Percentiles rank a stretch among this genome's conserved stretches.
These are phyloP conservation scores for Dryoscopus gambensis DNA, from an alignment of 2,113 vertebrate genomes.

Conservation along the genomic window DNA sequence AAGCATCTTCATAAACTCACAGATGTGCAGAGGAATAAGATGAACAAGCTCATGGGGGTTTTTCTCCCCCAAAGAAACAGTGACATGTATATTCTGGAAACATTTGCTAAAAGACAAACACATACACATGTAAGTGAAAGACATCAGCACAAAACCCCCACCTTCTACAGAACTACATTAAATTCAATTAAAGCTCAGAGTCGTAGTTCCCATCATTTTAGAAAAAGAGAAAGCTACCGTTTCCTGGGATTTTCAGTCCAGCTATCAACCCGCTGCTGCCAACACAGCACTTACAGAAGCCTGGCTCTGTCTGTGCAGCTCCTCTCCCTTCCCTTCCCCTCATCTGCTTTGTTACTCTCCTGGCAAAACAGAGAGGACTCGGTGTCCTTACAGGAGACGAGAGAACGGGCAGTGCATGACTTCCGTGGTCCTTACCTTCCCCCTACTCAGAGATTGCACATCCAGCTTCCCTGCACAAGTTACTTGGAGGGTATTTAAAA, in stretches of 20 bases:
- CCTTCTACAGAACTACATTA: neutral
- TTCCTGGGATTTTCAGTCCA: neutral
- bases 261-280: neutral
- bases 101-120: neutral
- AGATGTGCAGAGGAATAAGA: neutral
- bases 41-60: neutral
- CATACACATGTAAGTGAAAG: neutral
- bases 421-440: constrained; percentile 40
- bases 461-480: constrained; percentile 36
- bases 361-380: neutral
- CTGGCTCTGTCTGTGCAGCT: constrained; percentile 11
- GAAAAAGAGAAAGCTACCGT: neutral
- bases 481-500: neutral
- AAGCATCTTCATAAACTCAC: neutral
- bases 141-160: neutral
- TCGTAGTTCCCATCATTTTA: neutral
- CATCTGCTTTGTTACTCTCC: constrained; percentile 20
- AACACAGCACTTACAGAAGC: neutral
- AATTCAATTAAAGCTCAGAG: neutral
- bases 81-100: neutral
- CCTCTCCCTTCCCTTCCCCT: constrained; percentile 25
- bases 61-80: neutral
- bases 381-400: neutral
- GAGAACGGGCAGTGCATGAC: neutral
- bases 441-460: neutral